phyloP scores from a whole-genome alignment of 2,113 vertebrate species.

The Deroptyus accipitrinus region DNA sequence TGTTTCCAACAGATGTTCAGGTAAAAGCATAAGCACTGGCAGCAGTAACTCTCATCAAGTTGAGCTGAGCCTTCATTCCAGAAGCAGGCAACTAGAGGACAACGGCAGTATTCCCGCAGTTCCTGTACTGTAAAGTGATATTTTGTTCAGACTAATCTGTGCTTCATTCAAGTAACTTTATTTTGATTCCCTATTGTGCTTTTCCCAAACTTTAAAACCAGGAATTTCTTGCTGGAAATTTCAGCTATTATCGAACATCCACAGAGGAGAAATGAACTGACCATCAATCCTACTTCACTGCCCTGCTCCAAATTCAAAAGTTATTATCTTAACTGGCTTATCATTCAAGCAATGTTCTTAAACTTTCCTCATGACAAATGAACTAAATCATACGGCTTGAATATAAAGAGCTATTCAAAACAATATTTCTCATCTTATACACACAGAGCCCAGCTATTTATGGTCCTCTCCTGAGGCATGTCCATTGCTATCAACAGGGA shows the following conservation, averaged over 20 bases:
- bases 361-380: not conserved
- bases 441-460: not conserved
- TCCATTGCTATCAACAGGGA: not conserved
- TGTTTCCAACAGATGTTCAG: not conserved
- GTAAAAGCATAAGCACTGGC: not conserved
- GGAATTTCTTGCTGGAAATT: not conserved
- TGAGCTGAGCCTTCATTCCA: not conserved
- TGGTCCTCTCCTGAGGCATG: not conserved
- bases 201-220: not conserved
- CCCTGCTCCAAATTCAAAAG: not conserved
- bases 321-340: slow-evolving; percentile 3
- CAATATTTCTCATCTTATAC: not conserved
- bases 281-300: not conserved
- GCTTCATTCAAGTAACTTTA: not conserved
- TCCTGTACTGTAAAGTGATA: not conserved
- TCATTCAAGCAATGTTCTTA: not conserved
- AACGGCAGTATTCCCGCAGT: not conserved
- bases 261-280: not conserved
- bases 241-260: not conserved
- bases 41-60: not conserved
- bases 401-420: not conserved
- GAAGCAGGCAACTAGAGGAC: not conserved
- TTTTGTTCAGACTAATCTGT: not conserved
- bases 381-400: not conserved
- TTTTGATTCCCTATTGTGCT: not conserved